These are phyloP conservation scores for Poecilia wingei DNA, from an alignment of 2,797 vertebrate genomes.

Conservation along the genomic window DNA sequence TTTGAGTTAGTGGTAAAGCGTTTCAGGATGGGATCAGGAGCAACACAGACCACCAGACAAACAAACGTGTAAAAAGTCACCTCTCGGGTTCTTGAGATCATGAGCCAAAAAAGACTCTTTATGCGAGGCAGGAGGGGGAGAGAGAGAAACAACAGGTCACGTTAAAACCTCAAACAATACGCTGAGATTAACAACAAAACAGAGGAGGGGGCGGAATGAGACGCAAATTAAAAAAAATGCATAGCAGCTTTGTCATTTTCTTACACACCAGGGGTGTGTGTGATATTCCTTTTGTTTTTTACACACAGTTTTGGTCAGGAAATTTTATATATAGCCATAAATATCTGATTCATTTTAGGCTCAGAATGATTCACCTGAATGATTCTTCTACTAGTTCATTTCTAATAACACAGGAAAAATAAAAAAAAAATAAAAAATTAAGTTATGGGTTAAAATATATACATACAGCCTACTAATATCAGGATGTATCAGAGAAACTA, in stretches of 20 bases:
- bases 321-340: not conserved
- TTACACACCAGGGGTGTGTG: constrained; percentile 47
- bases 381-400: not conserved
- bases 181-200: constrained; percentile 43
- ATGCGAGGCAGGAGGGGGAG: constrained; percentile 75
- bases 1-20: constrained; percentile 62
- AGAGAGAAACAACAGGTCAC: constrained; percentile 83
- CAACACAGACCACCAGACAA: constrained; percentile 73
- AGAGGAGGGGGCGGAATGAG: constrained; percentile 14
- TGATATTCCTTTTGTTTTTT: constrained; percentile 14
- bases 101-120: constrained; percentile 99
- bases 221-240: constrained; percentile 11
- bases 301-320: not conserved
- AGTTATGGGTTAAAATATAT: not conserved
- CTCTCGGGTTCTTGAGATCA: constrained; percentile 99
- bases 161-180: constrained; percentile 72
- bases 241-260: constrained; percentile 67
- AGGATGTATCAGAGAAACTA: not conserved
- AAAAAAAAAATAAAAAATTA: not conserved
- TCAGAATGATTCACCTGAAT: not conserved
- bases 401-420: not conserved
- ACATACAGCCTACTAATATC: not conserved
- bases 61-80: constrained; percentile 89
- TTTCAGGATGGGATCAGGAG: constrained; percentile 31
- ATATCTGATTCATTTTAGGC: not conserved